Evolutionary conservation across 2,113 vertebrate genomes (phyloP).

Genomic region (Bos taurus): ARS-UCD2.0 NC_037344.1:63823501-63824000

Average conservation of each 20-base stretch:
- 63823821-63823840: neutral
- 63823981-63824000: no score
- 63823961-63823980: fast-evolving
- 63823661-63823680: no score
- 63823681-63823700: neutral
- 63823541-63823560: neutral
- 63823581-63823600: neutral
- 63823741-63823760: neutral
- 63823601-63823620: neutral
- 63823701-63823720: neutral
- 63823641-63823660: neutral
- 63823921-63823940: no score
- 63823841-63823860: neutral
- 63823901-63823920: neutral
- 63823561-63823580: no score
- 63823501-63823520: neutral
- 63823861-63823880: neutral
- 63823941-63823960: neutral
- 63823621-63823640: neutral
- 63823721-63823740: neutral
- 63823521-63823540: neutral
- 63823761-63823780: neutral
- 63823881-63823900: neutral
- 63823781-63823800: neutral
- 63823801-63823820: neutral